Evolutionary conservation across 2,888 invertebrate genomes (phyloP), one percentile per base, ranked within the genome.

Genomic region (Agriopis aurantiaria): DNA sequence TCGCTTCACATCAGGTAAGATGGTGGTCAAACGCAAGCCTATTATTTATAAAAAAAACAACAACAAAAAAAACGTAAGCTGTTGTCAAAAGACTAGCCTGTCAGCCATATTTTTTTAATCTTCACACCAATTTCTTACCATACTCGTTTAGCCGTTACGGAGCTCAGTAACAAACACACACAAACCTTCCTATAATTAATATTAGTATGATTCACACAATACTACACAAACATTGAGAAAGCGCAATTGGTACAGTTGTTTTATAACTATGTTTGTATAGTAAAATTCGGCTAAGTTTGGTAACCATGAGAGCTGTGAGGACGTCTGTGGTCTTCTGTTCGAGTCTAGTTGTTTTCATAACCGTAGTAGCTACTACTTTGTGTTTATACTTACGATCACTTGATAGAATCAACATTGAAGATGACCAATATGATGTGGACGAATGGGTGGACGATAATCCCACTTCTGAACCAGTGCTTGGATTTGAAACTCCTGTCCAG

Each of bases 271-370:
- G 45, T 57, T 58, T 17, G 8, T 9, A 51, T 33, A 41, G 41
- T 9, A 33, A n/a, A 12, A 10, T 53, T 53, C 14, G 8, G 33
- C 0, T 53, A 14, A 60, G 33, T 53, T 62, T 33, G 45, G 53
- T 10, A 33, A 62, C 23, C 62, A 70, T 70, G 70, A 48, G 63
- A 70, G n/a, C 48, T 12, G 62, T 70, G 12, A 62, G 48, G 53
- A 49, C 63, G 10, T 66, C 63, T 14, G 41, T 56, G 17, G 45
- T 63, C 4, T 40, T 67, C 17, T 53, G 53, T 43, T 14, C 59
- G 0, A 51, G 41, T 6, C 6, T 56, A 17, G 5, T 56, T 8
- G 49, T 71, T 33, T 55, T 55, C 8, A 40, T 63, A 40, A 49
- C 45, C 3, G 23, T 41, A 5, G 48, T 51, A 8, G 45, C 40